Evolutionary conservation across 2,113 vertebrate species (phyloP).

Genomic region (Dasypus novemcinctus): DNA sequence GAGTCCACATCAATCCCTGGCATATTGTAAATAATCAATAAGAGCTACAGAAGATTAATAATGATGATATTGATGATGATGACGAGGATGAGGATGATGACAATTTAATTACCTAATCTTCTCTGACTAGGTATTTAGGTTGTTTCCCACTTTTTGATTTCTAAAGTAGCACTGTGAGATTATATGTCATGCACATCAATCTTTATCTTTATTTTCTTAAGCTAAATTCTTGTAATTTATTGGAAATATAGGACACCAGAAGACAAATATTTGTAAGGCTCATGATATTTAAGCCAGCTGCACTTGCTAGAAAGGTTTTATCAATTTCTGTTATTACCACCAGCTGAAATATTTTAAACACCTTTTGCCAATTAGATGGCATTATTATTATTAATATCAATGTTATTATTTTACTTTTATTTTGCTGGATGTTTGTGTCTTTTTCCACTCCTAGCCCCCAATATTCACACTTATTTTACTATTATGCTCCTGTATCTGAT

Average conservation of each 20-base stretch:
- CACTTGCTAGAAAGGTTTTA: not conserved
- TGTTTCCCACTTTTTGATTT: not conserved
- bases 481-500: not conserved
- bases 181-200: not conserved
- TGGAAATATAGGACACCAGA: not conserved
- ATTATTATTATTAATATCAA: no score
- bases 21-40: not conserved
- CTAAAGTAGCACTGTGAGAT: not conserved
- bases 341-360: not conserved
- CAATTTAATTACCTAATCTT: no score
- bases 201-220: not conserved
- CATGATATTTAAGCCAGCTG: not conserved
- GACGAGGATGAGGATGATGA: not conserved
- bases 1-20: no score
- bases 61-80: not conserved
- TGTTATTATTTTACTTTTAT: not conserved
- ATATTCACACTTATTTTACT: not conserved
- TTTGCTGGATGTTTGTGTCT: not conserved
- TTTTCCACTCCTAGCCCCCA: not conserved
- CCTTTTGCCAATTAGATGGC: not conserved
- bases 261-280: not conserved
- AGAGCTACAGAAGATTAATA: not conserved
- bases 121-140: not conserved
- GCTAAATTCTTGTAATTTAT: not conserved
- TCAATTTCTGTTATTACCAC: not conserved